A percentile compares a stretch with the other conserved stretches of the same genome.
phyloP scores from a whole-genome alignment of 2,888 invertebrate genomes.

The Himalopsyche tibetana region DNA sequence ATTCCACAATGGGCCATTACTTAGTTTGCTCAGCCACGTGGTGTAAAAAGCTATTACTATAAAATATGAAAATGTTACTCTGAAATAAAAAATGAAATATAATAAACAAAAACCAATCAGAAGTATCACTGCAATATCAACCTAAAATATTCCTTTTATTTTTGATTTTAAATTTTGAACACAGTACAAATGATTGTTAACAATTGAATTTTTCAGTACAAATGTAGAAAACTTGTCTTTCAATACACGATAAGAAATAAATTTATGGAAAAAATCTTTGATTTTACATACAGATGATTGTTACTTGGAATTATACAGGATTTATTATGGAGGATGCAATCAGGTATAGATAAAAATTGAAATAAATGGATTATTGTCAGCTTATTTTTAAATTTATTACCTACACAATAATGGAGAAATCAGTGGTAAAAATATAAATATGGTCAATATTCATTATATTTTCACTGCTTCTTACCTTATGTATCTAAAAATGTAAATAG shows the following conservation, averaged over 20 bases:
- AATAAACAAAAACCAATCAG: background rate
- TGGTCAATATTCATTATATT: background rate
- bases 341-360: no score
- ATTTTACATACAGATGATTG: no score
- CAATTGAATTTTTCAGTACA: background rate
- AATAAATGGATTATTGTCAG: no score
- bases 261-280: no score
- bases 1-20: conserved; percentile 86
- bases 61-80: conserved; percentile 85
- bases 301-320: no score
- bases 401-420: background rate
- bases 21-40: conserved; percentile 83
- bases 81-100: conserved; percentile 68
- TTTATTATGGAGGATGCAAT: no score
- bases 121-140: no score
- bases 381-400: background rate
- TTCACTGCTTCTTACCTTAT: conserved; percentile 76
- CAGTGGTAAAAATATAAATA: background rate
- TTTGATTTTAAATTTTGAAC: background rate
- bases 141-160: no score
- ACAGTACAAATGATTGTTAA: background rate
- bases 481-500: conserved; percentile 81
- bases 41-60: conserved; percentile 84
- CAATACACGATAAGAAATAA: no score
- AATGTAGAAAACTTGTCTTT: no score